Percentiles rank a stretch among this genome's conserved stretches.
phyloP scores from a whole-genome alignment of 2,888 invertebrate species.

The Apodemia duryi region DNA sequence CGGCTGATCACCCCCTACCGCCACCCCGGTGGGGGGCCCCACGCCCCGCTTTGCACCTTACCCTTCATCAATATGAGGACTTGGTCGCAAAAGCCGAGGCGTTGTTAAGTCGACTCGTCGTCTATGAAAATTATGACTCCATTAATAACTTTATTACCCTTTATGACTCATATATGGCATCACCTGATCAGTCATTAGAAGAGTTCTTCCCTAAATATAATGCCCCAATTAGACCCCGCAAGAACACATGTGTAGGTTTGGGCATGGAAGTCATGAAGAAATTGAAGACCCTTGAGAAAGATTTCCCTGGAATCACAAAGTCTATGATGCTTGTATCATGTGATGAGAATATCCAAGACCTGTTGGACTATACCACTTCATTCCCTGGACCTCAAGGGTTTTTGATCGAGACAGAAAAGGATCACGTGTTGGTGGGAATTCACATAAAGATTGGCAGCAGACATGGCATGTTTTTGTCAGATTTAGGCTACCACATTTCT shows the following conservation, averaged over 20 bases:
- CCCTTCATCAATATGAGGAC: slow-evolving; percentile 88
- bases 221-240: slow-evolving; percentile 89
- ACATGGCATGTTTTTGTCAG: slow-evolving; percentile 88
- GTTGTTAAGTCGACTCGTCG: slow-evolving; percentile 89
- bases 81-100: slow-evolving; percentile 90
- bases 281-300: slow-evolving; percentile 79
- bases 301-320: slow-evolving; percentile 84
- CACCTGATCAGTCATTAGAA: slow-evolving; percentile 82
- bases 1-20: slow-evolving; percentile 71
- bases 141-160: slow-evolving; percentile 89
- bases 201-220: slow-evolving; percentile 90
- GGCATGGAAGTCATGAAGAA: slow-evolving; percentile 90
- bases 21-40: slow-evolving; percentile 69
- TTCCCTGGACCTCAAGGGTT: slow-evolving; percentile 80
- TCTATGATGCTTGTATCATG: slow-evolving; percentile 89
- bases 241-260: slow-evolving; percentile 94
- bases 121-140: slow-evolving; percentile 93
- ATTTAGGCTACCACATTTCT: slow-evolving; percentile 94
- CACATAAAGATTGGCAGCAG: slow-evolving; percentile 87
- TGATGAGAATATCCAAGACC: slow-evolving; percentile 88
- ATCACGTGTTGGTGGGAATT: slow-evolving; percentile 91
- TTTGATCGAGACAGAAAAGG: slow-evolving; percentile 87
- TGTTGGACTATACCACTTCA: slow-evolving; percentile 81
- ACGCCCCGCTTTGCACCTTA: slow-evolving; percentile 83
- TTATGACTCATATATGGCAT: slow-evolving; percentile 83